These are phyloP conservation scores for Nemapogon koenigi DNA, from an alignment of 2,888 invertebrate species.

Conservation along the genomic window DNA sequence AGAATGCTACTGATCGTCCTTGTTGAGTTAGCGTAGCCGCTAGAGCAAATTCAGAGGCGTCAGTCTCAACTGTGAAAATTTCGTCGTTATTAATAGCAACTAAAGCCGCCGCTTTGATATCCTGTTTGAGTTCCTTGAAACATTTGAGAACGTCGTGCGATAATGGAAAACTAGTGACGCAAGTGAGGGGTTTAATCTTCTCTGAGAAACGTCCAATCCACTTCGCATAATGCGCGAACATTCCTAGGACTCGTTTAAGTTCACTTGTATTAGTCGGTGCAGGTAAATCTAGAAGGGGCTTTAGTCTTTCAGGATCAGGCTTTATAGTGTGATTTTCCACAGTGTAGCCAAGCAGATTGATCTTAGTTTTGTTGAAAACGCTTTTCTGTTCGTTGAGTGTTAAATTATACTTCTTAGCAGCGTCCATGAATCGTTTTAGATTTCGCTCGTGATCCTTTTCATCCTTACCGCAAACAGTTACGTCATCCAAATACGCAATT, in stretches of 20 bases:
- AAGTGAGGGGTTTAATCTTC: not conserved
- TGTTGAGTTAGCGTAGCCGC: not conserved
- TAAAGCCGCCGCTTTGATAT: not conserved
- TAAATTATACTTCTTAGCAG: not conserved
- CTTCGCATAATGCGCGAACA: not conserved
- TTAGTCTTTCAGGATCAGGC: not conserved
- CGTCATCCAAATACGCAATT: not conserved
- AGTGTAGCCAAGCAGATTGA: not conserved
- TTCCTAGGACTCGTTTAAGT: not conserved
- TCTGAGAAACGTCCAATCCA: not conserved
- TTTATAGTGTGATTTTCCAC: not conserved
- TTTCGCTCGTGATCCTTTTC: not conserved
- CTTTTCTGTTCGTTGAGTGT: not conserved
- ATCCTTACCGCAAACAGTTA: not conserved
- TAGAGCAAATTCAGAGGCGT: not conserved
- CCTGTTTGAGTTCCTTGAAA: not conserved
- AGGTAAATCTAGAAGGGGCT: not conserved
- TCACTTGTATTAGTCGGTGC: not conserved
- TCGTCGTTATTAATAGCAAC: not conserved
- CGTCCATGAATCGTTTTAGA: not conserved
- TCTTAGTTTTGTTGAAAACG: too few species aligned
- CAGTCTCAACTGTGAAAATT: not conserved
- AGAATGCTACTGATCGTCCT: not conserved
- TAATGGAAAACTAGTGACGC: not conserved
- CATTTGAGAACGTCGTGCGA: not conserved